A percentile compares a stretch with the other conserved stretches of the same genome.
Evolutionary conservation across 2,113 vertebrate genomes (phyloP).

Genomic region (Cettia cetti): DNA sequence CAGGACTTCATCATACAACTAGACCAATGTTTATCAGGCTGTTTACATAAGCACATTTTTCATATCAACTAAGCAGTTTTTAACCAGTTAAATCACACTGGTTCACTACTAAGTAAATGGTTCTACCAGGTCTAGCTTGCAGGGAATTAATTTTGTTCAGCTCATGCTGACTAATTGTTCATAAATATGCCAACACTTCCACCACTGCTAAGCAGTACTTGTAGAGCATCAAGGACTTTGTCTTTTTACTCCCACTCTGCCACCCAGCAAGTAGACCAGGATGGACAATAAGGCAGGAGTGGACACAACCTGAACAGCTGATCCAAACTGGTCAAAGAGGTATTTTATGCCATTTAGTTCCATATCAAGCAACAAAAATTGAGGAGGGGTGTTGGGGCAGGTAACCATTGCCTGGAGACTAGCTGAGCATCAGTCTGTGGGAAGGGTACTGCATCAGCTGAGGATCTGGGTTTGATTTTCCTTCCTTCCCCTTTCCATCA

Average conservation of each 20-base stretch:
- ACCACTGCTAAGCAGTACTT: neutral
- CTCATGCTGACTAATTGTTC: accelerated
- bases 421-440: neutral
- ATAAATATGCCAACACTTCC: neutral
- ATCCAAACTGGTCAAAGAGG: neutral
- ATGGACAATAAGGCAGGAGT: accelerated
- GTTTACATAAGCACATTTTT: neutral
- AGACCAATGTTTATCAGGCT: neutral
- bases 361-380: neutral
- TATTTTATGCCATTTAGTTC: neutral
- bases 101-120: neutral
- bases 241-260: neutral
- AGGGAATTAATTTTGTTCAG: neutral
- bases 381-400: neutral
- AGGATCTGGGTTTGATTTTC: neutral
- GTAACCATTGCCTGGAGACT: neutral
- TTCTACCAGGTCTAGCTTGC: neutral
- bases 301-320: neutral
- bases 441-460: accelerated
- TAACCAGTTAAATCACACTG: neutral
- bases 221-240: neutral
- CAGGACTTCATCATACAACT: neutral
- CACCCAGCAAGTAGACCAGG: neutral
- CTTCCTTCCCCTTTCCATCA: neutral
- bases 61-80: neutral